Evolutionary conservation across 2,113 vertebrate genomes (phyloP).

Genomic region (Fregetta grallaria): DNA sequence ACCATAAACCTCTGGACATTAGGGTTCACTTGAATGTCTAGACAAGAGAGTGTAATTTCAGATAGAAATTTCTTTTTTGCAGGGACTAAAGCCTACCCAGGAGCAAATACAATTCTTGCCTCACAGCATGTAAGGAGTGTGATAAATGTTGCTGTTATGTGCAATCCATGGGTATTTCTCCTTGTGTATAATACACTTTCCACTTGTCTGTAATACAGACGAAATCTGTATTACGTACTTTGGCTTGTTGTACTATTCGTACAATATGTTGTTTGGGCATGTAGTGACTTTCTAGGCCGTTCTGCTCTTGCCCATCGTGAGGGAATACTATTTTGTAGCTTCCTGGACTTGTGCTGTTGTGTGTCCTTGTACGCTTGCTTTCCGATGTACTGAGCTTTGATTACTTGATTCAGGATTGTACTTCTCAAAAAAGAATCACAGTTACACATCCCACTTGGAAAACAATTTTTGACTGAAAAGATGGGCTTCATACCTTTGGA

Average conservation of each 20-base stretch:
- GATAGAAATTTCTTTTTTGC: neutral
- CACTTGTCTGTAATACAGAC: neutral
- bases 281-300: neutral
- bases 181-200: neutral
- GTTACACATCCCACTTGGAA: neutral
- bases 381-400: neutral
- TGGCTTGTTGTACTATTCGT: neutral
- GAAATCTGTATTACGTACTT: neutral
- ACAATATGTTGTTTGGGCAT: neutral
- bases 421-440: neutral
- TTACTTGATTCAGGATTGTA: neutral
- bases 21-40: neutral
- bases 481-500: neutral
- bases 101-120: neutral
- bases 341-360: neutral
- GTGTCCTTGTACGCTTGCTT: neutral
- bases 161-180: neutral
- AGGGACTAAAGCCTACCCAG: neutral
- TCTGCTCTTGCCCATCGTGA: neutral
- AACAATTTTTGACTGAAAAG: neutral
- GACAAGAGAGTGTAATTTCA: neutral
- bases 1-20: neutral
- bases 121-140: neutral
- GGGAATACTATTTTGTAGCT: neutral
- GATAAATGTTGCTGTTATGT: neutral